Evolutionary conservation across 2,113 vertebrate species (phyloP), one percentile per base, ranked within the genome.

Genomic region (Scortum barcoo): DNA sequence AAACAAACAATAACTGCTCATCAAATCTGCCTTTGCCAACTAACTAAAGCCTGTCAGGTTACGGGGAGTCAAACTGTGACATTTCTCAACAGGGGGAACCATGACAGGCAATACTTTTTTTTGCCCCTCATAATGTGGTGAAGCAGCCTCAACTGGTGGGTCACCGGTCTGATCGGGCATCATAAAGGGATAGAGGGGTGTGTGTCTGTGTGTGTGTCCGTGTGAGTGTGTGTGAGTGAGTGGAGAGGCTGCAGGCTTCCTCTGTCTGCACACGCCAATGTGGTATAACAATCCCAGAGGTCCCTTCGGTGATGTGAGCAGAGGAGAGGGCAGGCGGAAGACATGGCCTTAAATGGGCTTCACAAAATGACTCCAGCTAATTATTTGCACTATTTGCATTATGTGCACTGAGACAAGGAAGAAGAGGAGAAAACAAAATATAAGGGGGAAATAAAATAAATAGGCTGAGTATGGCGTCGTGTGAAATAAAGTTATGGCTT

Each of bases 171-270:
- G 46, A 56, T 54, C 44, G 38, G 53, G 12, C 14, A 50, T 42
- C 42, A 33, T 10, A 17, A 28, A 24, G 40, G 53, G 24, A 40
- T 2, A 30, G 10, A 40, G 4, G 33, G 3, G 51, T 50, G 67
- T 38, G 30, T n/a, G 20, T 48, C 24, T 65, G 69, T 65, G 46
- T 51, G 62, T 22, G 65, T 50, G 38, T 36, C 50, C n/a, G 60
- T 42, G 24, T 54, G 38, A 19, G 58, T 17, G 13, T 48, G 19
- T 4, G 9, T 33, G 56, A 1, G 56, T 33, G 53, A n/a, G 57
- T 68, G 62, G n/a, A 82, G 76, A 66, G 36, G 33, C 72, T 83
- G 80, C 53, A 74, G 61, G 66, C 54, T 51, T 54, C 38, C 66
- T 68, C 42, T 44, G 20, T 75, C 70, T 72, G 40, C 56, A 66